Conservation (phyloP, 2,113 vertebrate genomes). For the Phycodurus eques region DNA sequence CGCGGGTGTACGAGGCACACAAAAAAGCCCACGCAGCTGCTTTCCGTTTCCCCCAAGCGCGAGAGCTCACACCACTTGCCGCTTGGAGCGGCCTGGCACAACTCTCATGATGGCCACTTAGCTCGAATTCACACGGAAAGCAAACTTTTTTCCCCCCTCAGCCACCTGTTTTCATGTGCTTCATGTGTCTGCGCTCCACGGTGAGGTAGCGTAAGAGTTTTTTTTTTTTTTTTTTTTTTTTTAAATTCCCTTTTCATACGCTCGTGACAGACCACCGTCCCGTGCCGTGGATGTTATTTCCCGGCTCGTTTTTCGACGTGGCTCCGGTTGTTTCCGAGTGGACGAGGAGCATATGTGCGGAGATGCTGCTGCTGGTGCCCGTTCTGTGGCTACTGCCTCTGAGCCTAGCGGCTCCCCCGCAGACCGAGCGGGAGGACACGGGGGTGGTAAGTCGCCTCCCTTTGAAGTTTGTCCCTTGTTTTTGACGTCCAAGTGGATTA, state of each 20-base stretch:
- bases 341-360: slow-evolving; percentile 65
- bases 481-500: not conserved
- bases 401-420: slow-evolving; percentile 70
- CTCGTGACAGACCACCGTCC: too few species aligned
- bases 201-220: slow-evolving; percentile 50
- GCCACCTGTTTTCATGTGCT: slow-evolving; percentile 42
- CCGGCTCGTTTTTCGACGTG: slow-evolving; percentile 48
- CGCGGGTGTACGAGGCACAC: not conserved
- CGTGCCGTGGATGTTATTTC: slow-evolving; percentile 53
- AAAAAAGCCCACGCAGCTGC: slow-evolving; percentile 6
- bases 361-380: slow-evolving; percentile 64
- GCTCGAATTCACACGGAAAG: not conserved
- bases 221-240: not conserved
- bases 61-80: not conserved
- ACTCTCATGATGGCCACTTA: not conserved
- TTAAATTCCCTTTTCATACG: not conserved
- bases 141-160: slow-evolving; percentile 27
- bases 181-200: slow-evolving; percentile 64
- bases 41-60: not conserved
- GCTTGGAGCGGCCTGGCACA: not conserved
- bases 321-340: slow-evolving; percentile 43
- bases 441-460: slow-evolving; percentile 83
- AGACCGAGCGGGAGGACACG: slow-evolving; percentile 78
- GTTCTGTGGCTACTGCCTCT: slow-evolving; percentile 60
- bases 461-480: not conserved